These are phyloP conservation scores for Idris sp. DNA, from an alignment of 1,140 invertebrate genomes.

Conservation along the genomic window DNA sequence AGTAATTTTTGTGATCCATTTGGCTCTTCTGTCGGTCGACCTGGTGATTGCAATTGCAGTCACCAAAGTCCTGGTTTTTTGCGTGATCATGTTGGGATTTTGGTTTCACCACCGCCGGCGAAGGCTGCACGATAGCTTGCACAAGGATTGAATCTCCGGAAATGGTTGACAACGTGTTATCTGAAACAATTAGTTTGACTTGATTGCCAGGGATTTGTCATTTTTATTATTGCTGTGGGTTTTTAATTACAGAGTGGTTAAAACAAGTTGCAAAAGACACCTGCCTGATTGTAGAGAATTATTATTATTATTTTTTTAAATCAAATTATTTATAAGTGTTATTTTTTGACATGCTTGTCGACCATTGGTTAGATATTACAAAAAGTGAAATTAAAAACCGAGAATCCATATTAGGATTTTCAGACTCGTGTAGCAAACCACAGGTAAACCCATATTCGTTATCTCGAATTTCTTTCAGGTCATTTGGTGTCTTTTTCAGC, in stretches of 20 bases:
- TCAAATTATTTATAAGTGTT: too few species aligned
- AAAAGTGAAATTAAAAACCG: constrained; percentile 38
- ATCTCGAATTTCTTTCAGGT: constrained; percentile 34
- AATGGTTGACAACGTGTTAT: constrained; percentile 69
- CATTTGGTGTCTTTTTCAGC: constrained; percentile 34
- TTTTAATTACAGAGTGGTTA: too few species aligned
- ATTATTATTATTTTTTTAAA: too few species aligned
- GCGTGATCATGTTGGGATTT: constrained; percentile 52
- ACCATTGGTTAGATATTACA: constrained; percentile 6
- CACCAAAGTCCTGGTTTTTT: constrained; percentile 59
- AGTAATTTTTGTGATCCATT: constrained; percentile 38
- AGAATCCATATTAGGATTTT: constrained; percentile 37
- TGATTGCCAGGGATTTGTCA: constrained; percentile 9
- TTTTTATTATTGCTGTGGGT: too few species aligned
- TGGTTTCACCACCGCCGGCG: constrained; percentile 67
- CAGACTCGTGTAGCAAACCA: constrained; percentile 16
- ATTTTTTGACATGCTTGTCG: too few species aligned
- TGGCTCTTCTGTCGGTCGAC: constrained; percentile 45
- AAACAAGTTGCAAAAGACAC: too few species aligned
- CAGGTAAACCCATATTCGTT: constrained; percentile 27
- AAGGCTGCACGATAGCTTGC: constrained; percentile 62
- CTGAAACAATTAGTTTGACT: constrained; percentile 68
- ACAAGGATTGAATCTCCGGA: constrained; percentile 65
- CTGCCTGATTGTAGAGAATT: too few species aligned
- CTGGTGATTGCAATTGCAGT: constrained; percentile 41